phyloP scores from a whole-genome alignment of 1,140 invertebrate species.

The Drosophila dunni region DNA sequence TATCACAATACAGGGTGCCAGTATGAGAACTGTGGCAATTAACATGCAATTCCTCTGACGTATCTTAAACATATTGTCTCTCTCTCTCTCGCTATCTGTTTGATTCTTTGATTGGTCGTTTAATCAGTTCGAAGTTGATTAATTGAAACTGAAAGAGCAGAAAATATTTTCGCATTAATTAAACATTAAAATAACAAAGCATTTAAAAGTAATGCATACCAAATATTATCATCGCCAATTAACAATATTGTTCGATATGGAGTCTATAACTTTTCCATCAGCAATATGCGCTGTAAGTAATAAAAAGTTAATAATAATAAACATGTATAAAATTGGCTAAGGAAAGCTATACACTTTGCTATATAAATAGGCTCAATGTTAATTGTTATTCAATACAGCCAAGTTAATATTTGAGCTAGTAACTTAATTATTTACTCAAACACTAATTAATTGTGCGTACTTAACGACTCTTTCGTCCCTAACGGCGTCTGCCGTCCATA shows the following conservation, averaged over 20 bases:
- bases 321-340: background rate
- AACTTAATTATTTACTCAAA: too few species aligned
- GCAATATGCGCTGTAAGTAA: too few species aligned
- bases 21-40: constrained; percentile 85
- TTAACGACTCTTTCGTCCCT: too few species aligned
- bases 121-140: background rate
- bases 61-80: constrained; percentile 71
- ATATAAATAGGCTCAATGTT: too few species aligned
- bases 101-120: constrained; percentile 6
- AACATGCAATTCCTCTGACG: constrained; percentile 85
- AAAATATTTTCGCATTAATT: background rate
- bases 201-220: constrained; percentile 17
- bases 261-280: too few species aligned
- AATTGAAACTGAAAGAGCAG: constrained; percentile 6
- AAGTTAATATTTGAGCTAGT: too few species aligned
- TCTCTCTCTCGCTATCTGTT: background rate
- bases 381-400: too few species aligned
- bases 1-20: constrained; percentile 86
- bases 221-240: constrained; percentile 10
- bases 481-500: too few species aligned
- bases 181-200: background rate
- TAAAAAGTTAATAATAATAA: too few species aligned
- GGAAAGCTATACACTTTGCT: too few species aligned
- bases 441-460: too few species aligned
- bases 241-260: constrained; percentile 1